Percentiles rank a stretch among this genome's conserved stretches.
These are phyloP conservation scores for Lysiphlebus fabarum DNA, from an alignment of 1,140 invertebrate genomes.

Conservation along the genomic window DNA sequence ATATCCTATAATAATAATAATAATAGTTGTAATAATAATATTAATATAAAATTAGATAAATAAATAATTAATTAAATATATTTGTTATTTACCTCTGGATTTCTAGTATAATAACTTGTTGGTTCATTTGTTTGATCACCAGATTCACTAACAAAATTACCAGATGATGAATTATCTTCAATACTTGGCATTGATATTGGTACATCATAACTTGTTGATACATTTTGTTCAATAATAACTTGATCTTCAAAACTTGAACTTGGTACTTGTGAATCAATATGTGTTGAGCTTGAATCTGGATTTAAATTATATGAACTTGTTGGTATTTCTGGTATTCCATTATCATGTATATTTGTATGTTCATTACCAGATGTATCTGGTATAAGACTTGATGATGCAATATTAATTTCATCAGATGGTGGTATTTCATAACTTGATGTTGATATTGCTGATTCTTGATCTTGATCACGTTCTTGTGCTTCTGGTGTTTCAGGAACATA, in stretches of 20 bases:
- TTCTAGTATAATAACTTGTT: slow-evolving; percentile 45
- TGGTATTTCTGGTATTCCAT: slow-evolving; percentile 49
- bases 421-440: slow-evolving; percentile 54
- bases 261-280: slow-evolving; percentile 41
- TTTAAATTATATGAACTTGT: slow-evolving; percentile 50
- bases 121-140: slow-evolving; percentile 44
- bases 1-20: slow-evolving; percentile 27
- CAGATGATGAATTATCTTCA: slow-evolving; percentile 42
- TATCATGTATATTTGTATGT: slow-evolving; percentile 48
- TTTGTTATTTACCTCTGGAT: slow-evolving; percentile 45
- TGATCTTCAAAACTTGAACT: slow-evolving; percentile 50
- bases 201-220: slow-evolving; percentile 49
- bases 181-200: slow-evolving; percentile 47
- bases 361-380: slow-evolving; percentile 42
- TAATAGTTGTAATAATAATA: background rate
- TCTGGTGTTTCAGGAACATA: slow-evolving; percentile 54
- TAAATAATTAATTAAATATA: slow-evolving; percentile 1
- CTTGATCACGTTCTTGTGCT: slow-evolving; percentile 51
- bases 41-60: background rate
- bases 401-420: slow-evolving; percentile 51
- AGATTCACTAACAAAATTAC: slow-evolving; percentile 49
- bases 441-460: slow-evolving; percentile 53
- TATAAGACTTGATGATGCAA: slow-evolving; percentile 47
- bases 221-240: slow-evolving; percentile 47
- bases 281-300: slow-evolving; percentile 45